phyloP scores from a whole-genome alignment of 2,888 invertebrate genomes.

The Platerodrilus igneus region DNA sequence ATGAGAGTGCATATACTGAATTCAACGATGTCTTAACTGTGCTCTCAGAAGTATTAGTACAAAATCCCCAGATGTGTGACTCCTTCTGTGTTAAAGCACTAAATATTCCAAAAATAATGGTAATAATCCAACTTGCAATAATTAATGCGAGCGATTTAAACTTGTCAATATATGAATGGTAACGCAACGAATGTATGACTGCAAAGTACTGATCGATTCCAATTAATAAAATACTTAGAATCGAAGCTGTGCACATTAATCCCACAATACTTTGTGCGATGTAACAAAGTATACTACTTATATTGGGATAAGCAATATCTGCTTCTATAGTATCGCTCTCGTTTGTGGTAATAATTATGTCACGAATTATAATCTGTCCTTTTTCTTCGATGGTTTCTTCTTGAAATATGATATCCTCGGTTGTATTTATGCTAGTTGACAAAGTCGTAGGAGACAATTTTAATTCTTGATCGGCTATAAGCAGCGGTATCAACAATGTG shows the following conservation, averaged over 20 bases:
- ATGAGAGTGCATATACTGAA: conserved; percentile 47
- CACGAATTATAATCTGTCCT: conserved; percentile 8
- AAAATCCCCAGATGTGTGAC: conserved; percentile 48
- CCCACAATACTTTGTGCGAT: conserved; percentile 61
- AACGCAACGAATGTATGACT: conserved; percentile 60
- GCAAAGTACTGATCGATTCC: conserved; percentile 64
- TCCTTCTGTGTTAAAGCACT: conserved; percentile 50
- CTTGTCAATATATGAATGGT: conserved; percentile 55
- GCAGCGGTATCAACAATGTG: conserved; percentile 48
- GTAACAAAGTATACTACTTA: conserved; percentile 34
- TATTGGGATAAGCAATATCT: not conserved
- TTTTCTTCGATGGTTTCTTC: conserved; percentile 10
- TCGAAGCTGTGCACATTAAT: conserved; percentile 55
- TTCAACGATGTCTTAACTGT: conserved; percentile 41
- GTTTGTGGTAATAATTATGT: conserved; percentile 3
- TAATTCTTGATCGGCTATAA: conserved; percentile 52
- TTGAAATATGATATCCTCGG: conserved; percentile 6
- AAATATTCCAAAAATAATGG: conserved; percentile 46
- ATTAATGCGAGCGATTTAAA: conserved; percentile 50
- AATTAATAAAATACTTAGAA: conserved; percentile 59
- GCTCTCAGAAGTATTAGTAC: conserved; percentile 28
- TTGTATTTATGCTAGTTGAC: conserved; percentile 11
- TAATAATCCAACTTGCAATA: conserved; percentile 49
- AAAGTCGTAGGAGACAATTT: too few species aligned
- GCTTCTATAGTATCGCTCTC: conserved; percentile 6